Evolutionary conservation across 2,888 invertebrate genomes (phyloP).

Genomic region (Ametastegia equiseti): DNA sequence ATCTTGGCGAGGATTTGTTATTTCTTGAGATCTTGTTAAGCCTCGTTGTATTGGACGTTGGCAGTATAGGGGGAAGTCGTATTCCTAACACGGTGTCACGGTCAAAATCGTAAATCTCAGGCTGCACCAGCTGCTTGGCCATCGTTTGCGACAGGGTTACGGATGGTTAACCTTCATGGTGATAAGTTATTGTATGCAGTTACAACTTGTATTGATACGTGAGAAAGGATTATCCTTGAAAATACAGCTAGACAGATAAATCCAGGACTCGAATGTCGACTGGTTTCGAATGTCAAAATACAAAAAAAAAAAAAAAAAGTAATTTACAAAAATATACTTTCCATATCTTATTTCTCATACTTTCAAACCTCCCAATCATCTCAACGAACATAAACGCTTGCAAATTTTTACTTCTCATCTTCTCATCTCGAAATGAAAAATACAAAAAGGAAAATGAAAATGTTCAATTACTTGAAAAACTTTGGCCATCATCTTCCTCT

Average conservation of each 20-base stretch:
- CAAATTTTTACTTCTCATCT: neutral
- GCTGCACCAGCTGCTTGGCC: conserved; percentile 41
- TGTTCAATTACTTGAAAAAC: neutral
- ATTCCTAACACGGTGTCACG: conserved; percentile 28
- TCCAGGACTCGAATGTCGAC: neutral
- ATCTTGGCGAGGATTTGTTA: neutral
- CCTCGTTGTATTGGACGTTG: neutral
- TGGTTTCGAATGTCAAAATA: neutral
- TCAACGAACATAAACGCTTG: neutral
- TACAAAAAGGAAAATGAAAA: neutral
- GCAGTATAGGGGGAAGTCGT: neutral
- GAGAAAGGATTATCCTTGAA: conserved; percentile 30
- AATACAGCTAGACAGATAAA: neutral
- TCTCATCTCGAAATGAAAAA: neutral
- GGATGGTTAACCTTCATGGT: conserved; percentile 24
- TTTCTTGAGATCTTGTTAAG: conserved; percentile 31
- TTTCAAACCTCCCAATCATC: neutral
- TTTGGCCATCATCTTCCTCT: neutral
- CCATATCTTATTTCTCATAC: neutral
- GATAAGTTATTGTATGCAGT: conserved; percentile 36
- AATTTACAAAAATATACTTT: neutral
- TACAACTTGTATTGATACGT: conserved; percentile 29
- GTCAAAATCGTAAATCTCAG: conserved; percentile 42
- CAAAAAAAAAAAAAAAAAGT: neutral
- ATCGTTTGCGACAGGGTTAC: conserved; percentile 29